These are phyloP conservation scores for Pocillopora grandis DNA, from an alignment of 92 coral and sea anemone genomes.

Conservation along the genomic window DNA sequence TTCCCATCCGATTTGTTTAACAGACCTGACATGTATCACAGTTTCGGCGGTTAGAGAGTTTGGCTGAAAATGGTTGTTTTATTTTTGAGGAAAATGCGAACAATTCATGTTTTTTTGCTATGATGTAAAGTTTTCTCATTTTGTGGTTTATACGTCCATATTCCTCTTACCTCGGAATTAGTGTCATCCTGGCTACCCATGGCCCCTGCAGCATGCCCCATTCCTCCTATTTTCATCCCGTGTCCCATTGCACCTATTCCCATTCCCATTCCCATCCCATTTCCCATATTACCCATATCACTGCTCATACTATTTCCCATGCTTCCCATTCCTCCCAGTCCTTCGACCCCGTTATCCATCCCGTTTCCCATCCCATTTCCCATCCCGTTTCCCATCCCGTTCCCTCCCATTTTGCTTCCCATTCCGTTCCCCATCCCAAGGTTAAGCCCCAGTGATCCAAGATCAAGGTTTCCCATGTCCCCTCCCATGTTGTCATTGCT, in stretches of 20 bases:
- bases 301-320: constrained; percentile 33
- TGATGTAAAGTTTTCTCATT: background rate
- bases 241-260: constrained; percentile 47
- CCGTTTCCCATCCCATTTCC: constrained; percentile 28
- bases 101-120: no score
- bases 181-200: constrained; percentile 36
- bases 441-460: constrained; percentile 28
- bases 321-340: constrained; percentile 24
- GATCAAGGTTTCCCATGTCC: constrained; percentile 30
- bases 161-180: constrained; percentile 32
- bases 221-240: constrained; percentile 31
- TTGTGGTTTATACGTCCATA: background rate
- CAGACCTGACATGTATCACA: no score
- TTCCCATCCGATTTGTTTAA: no score
- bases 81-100: no score
- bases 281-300: constrained; percentile 31
- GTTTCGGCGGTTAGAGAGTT: no score
- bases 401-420: constrained; percentile 26
- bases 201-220: constrained; percentile 49
- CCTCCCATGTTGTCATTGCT: constrained; percentile 33
- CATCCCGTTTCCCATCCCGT: constrained; percentile 22
- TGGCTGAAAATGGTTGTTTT: no score
- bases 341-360: constrained; percentile 9
- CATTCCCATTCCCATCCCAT: constrained; percentile 26
- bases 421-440: constrained; percentile 29